Percentiles rank a stretch among this genome's conserved stretches.
phyloP scores from a whole-genome alignment of 2,888 invertebrate species.

The Camptogramma bilineatum region DNA sequence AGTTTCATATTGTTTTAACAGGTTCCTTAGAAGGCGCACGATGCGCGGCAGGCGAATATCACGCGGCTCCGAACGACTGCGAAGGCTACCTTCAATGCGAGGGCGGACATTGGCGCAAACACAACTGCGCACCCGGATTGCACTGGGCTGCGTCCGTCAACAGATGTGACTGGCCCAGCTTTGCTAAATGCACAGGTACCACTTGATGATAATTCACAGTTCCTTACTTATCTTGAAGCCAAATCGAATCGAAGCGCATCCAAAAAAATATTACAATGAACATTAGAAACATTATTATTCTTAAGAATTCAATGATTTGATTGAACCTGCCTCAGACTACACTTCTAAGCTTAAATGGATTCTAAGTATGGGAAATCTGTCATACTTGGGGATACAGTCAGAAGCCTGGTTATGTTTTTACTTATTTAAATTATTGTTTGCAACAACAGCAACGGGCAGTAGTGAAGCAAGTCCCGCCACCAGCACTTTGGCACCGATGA shows the following conservation, averaged over 20 bases:
- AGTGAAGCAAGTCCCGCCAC: conserved; percentile 69
- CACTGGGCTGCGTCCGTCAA: conserved; percentile 90
- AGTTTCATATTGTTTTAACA: conserved; percentile 33
- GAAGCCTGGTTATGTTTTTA: background rate
- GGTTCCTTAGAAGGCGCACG: conserved; percentile 79
- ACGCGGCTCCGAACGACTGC: conserved; percentile 88
- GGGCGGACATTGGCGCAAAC: conserved; percentile 88
- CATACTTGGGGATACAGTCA: no score
- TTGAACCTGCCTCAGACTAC: no score
- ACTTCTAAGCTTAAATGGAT: no score
- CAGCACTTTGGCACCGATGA: conserved; percentile 72
- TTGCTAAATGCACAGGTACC: conserved; percentile 87
- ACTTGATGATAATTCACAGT: background rate
- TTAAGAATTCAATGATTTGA: no score
- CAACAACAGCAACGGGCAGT: conserved; percentile 51
- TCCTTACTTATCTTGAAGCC: no score
- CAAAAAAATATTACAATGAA: no score
- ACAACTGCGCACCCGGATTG: conserved; percentile 91
- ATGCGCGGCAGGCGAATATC: conserved; percentile 79
- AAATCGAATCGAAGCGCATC: no score
- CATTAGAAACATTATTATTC: no score
- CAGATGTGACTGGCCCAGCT: conserved; percentile 93
- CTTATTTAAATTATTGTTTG: background rate
- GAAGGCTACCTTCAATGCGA: conserved; percentile 91
- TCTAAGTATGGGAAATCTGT: background rate